These are phyloP conservation scores for Philonicus albiceps DNA, from an alignment of 2,888 invertebrate species.

Conservation along the genomic window DNA sequence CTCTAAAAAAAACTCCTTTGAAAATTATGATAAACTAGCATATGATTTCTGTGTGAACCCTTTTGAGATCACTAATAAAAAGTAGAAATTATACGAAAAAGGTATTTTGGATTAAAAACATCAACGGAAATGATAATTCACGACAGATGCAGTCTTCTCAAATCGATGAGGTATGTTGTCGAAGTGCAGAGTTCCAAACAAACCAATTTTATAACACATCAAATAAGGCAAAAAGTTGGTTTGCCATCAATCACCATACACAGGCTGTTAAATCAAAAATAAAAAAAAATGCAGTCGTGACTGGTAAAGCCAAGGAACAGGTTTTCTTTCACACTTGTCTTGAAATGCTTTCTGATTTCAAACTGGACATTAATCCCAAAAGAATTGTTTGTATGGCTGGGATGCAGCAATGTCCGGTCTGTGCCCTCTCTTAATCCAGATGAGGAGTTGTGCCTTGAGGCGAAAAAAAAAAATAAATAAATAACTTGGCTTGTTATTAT, in stretches of 20 bases:
- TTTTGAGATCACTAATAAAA: background rate
- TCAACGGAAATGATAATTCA: background rate
- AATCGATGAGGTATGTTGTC: background rate
- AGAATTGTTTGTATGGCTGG: background rate
- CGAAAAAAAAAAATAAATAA: no score
- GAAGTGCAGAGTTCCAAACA: background rate
- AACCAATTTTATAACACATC: background rate
- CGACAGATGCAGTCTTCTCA: background rate
- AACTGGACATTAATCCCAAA: background rate
- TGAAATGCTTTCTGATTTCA: conserved; percentile 17
- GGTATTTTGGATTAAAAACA: background rate
- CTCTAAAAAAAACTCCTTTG: no score
- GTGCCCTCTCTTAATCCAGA: background rate
- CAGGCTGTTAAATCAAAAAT: background rate
- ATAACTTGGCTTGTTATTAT: background rate
- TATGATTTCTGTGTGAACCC: background rate
- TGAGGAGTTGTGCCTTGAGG: background rate
- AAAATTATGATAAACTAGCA: no score
- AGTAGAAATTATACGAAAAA: background rate
- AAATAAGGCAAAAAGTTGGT: background rate
- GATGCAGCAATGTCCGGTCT: background rate
- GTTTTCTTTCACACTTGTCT: conserved; percentile 4
- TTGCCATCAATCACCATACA: background rate
- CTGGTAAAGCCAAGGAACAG: background rate
- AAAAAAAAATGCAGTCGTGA: background rate